Evolutionary conservation across 2,113 vertebrate genomes (phyloP).

Genomic region (Petromus typicus): DNA sequence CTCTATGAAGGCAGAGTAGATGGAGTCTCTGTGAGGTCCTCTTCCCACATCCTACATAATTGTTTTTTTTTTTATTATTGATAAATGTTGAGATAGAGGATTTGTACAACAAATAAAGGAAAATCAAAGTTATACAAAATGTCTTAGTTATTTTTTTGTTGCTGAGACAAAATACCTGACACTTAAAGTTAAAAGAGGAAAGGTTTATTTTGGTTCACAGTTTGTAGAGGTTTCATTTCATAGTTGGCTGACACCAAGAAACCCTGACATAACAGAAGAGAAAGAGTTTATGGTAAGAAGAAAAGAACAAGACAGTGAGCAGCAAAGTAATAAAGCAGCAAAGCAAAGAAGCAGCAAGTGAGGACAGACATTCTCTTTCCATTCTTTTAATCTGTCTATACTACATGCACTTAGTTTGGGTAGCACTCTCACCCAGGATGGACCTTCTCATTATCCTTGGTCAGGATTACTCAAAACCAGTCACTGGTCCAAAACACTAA

Average conservation of each 20-base stretch:
- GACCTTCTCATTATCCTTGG: not conserved
- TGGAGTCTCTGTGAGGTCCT: too few relatives aligned
- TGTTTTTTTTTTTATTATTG: conserved; percentile 50
- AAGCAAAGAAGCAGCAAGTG: not conserved
- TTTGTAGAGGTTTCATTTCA: not conserved
- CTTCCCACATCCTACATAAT: not conserved
- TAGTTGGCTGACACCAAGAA: not conserved
- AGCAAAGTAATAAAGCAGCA: not conserved
- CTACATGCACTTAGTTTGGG: not conserved
- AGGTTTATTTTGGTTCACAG: not conserved
- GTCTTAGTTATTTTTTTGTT: not conserved
- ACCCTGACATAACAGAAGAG: not conserved
- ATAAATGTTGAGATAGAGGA: not conserved
- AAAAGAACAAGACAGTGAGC: not conserved
- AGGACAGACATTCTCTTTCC: not conserved
- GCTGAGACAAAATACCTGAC: not conserved
- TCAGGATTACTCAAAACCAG: not conserved
- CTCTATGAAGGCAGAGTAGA: too few relatives aligned
- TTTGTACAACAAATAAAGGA: conserved; percentile 63
- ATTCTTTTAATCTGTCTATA: not conserved
- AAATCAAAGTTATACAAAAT: conserved; percentile 60
- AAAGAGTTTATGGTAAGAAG: not conserved
- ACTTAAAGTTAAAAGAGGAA: not conserved
- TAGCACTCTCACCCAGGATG: not conserved
- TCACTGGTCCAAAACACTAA: not conserved